Evolutionary conservation across 2,113 vertebrate species (phyloP).

Genomic region (Atherinomorus stipes): DNA sequence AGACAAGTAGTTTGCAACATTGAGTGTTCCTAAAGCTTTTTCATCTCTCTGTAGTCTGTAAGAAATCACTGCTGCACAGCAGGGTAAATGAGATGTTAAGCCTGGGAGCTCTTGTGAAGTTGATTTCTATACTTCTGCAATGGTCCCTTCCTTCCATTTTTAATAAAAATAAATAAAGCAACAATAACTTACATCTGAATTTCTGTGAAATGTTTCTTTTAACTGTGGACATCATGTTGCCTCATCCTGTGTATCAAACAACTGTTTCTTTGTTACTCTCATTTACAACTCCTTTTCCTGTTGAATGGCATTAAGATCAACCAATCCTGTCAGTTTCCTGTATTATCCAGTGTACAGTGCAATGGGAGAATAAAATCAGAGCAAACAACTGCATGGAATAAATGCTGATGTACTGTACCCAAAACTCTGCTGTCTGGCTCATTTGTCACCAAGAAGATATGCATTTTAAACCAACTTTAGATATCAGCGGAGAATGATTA

Average conservation of each 20-base stretch:
- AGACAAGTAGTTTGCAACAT: conserved; percentile 33
- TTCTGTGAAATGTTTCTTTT: conserved; percentile 73
- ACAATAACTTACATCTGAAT: conserved; percentile 61
- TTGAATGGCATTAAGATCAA: conserved; percentile 82
- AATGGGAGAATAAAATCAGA: conserved; percentile 88
- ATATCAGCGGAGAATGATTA: too few relatives aligned
- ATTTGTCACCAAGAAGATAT: conserved; percentile 10
- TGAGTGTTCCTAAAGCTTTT: conserved; percentile 20
- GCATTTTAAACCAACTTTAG: too few relatives aligned
- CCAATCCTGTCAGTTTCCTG: conserved; percentile 80
- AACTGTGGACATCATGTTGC: conserved; percentile 63
- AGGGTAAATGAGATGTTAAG: conserved; percentile 49
- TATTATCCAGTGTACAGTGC: conserved; percentile 88
- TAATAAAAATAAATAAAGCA: conserved; percentile 32
- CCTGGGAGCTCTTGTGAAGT: conserved; percentile 16
- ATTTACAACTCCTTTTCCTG: conserved; percentile 57
- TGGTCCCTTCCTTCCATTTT: conserved; percentile 48
- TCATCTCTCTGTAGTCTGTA: conserved; percentile 19
- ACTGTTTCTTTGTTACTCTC: conserved; percentile 67
- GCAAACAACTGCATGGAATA: conserved; percentile 96
- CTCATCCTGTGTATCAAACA: conserved; percentile 62
- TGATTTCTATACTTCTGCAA: conserved; percentile 39
- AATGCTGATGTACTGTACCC: conserved; percentile 92
- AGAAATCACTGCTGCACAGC: conserved; percentile 49
- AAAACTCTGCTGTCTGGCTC: conserved; percentile 40